phyloP scores from a whole-genome alignment of 2,888 invertebrate genomes.

The Sesia bembeciformis region DNA sequence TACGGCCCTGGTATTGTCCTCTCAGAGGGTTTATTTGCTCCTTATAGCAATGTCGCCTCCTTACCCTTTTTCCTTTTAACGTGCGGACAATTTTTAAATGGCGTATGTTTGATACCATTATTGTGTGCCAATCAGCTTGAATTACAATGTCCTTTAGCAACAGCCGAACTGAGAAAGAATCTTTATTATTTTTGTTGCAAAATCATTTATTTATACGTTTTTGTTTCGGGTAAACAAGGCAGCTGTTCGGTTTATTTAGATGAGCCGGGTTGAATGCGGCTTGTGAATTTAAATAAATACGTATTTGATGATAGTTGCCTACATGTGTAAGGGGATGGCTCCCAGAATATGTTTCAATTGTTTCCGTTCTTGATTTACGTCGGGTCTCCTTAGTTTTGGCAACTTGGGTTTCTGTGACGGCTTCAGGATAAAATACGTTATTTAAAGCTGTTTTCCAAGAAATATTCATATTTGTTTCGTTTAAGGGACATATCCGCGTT shows the following conservation, averaged over 20 bases:
- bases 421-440: background rate
- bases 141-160: constrained; percentile 71
- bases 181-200: constrained; percentile 61
- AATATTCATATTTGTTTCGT: background rate
- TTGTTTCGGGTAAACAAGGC: constrained; percentile 57
- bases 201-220: constrained; percentile 56
- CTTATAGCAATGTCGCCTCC: constrained; percentile 49
- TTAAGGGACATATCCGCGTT: background rate
- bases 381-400: background rate
- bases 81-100: constrained; percentile 70
- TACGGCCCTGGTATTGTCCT: constrained; percentile 62
- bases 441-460: background rate
- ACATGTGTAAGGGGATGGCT: constrained; percentile 1
- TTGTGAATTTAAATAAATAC: constrained; percentile 50
- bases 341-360: background rate
- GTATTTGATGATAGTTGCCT: constrained; percentile 30
- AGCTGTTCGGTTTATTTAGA: constrained; percentile 64
- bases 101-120: constrained; percentile 72
- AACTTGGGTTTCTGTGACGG: background rate
- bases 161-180: constrained; percentile 61
- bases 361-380: background rate
- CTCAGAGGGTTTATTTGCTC: constrained; percentile 56
- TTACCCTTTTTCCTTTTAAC: constrained; percentile 61
- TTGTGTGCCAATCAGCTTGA: constrained; percentile 74
- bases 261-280: constrained; percentile 38